A percentile compares a stretch with the other conserved stretches of the same genome.
Conservation (phyloP, 1,140 invertebrate species). For the Dinoponera quadriceps region DNA sequence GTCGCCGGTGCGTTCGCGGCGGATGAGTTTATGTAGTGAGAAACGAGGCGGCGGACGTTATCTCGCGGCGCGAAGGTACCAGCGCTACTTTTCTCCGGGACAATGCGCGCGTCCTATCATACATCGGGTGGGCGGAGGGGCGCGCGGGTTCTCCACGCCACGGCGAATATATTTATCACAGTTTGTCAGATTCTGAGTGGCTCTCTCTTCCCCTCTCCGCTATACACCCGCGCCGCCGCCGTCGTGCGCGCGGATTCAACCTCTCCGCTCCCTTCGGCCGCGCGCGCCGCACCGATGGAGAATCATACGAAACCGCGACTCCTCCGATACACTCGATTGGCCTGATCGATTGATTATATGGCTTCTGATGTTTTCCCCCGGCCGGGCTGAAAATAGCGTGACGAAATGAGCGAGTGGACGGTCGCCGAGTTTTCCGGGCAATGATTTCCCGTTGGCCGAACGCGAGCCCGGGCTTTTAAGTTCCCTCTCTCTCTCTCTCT, state of each 20-base stretch:
- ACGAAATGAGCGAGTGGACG: not conserved
- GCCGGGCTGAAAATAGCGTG: slow-evolving; percentile 12
- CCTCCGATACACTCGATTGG: not conserved
- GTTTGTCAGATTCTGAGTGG: slow-evolving; percentile 61
- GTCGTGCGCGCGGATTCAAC: too few relatives aligned
- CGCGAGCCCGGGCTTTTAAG: not conserved
- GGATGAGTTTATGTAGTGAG: slow-evolving; percentile 78
- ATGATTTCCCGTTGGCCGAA: not conserved
- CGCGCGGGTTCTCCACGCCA: slow-evolving; percentile 31
- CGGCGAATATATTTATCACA: slow-evolving; percentile 73
- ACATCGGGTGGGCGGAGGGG: not conserved
- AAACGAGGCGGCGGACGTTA: slow-evolving; percentile 76
- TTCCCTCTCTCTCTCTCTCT: not conserved
- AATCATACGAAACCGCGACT: slow-evolving; percentile 11
- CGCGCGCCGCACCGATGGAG: not conserved
- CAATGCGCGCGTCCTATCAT: slow-evolving; percentile 63
- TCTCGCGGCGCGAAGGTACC: slow-evolving; percentile 59
- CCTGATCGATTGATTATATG: slow-evolving; percentile 23
- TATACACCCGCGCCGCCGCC: not conserved
- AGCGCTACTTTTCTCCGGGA: slow-evolving; percentile 60
- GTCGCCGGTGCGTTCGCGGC: slow-evolving; percentile 28
- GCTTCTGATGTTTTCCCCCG: slow-evolving; percentile 15
- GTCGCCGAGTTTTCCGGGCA: not conserved
- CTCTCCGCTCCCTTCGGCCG: not conserved
- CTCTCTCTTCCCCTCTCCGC: not conserved